Percentiles rank a stretch among this genome's conserved stretches.
These are phyloP conservation scores for Caenorhabditis elegans DNA, from an alignment of 1,140 invertebrate species.

Conservation along the genomic window DNA sequence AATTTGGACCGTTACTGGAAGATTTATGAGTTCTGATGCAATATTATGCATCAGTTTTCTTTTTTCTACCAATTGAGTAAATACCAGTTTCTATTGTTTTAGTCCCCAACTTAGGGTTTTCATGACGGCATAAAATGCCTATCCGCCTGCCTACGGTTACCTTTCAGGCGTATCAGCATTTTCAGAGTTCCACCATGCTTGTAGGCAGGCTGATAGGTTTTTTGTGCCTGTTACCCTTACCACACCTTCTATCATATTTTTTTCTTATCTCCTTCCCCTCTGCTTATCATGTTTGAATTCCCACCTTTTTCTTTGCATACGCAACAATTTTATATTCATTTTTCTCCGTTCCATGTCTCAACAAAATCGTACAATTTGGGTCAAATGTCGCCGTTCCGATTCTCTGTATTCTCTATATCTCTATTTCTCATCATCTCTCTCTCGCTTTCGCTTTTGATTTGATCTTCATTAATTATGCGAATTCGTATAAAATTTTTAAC, in stretches of 20 bases:
- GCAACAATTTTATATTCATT: not conserved
- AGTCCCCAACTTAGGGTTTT: too few relatives aligned
- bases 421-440: not conserved
- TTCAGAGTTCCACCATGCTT: too few relatives aligned
- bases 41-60: too few relatives aligned
- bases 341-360: not conserved
- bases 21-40: too few relatives aligned
- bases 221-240: too few relatives aligned
- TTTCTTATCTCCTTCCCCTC: not conserved
- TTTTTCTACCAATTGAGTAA: too few relatives aligned
- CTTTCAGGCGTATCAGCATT: too few relatives aligned
- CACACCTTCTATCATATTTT: not conserved
- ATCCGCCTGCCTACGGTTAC: too few relatives aligned
- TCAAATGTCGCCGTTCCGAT: not conserved
- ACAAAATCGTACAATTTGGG: not conserved
- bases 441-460: not conserved
- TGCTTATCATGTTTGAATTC: not conserved
- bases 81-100: too few relatives aligned
- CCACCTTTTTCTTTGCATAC: not conserved
- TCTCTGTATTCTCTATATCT: not conserved
- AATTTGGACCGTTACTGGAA: too few relatives aligned
- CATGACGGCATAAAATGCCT: too few relatives aligned
- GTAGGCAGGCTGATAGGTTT: too few relatives aligned
- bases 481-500: not conserved
- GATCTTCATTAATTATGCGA: not conserved